These are phyloP conservation scores for Anguilla megastoma DNA, from an alignment of 2,797 vertebrate genomes.

Conservation along the genomic window DNA sequence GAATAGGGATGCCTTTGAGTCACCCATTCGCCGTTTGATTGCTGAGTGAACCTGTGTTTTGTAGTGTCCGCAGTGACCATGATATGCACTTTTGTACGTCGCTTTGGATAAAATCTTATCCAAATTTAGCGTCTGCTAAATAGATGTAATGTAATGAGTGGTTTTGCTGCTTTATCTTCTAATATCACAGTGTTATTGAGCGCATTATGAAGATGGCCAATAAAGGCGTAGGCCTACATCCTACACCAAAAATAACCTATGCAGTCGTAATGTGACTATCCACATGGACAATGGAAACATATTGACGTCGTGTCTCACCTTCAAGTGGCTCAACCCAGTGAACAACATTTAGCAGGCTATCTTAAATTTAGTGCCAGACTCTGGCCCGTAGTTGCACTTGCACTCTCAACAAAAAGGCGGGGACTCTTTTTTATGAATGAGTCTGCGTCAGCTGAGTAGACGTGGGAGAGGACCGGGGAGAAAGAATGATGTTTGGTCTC, in stretches of 20 bases:
- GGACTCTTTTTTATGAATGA: conserved; percentile 30
- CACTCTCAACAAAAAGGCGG: neutral
- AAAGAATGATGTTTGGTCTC: neutral
- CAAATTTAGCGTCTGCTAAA: too few species aligned
- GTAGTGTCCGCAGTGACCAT: too few species aligned
- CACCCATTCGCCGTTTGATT: neutral
- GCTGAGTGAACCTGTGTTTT: neutral
- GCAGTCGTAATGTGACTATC: conserved; percentile 35
- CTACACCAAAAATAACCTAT: conserved; percentile 39
- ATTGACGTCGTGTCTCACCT: conserved; percentile 37
- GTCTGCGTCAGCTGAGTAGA: neutral
- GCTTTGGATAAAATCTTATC: too few species aligned
- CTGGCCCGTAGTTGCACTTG: neutral
- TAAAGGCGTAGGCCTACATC: conserved; percentile 26
- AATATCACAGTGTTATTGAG: conserved; percentile 14
- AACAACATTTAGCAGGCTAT: neutral
- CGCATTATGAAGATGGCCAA: conserved; percentile 17
- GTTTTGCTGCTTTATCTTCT: neutral
- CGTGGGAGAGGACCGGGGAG: neutral
- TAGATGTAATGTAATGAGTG: neutral
- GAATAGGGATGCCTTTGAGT: neutral
- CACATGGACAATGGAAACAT: neutral
- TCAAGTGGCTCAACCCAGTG: neutral
- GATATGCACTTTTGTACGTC: too few species aligned
- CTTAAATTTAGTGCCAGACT: neutral